These are phyloP conservation scores for Sylvietta virens DNA, from an alignment of 2,113 vertebrate species.

Conservation along the genomic window DNA sequence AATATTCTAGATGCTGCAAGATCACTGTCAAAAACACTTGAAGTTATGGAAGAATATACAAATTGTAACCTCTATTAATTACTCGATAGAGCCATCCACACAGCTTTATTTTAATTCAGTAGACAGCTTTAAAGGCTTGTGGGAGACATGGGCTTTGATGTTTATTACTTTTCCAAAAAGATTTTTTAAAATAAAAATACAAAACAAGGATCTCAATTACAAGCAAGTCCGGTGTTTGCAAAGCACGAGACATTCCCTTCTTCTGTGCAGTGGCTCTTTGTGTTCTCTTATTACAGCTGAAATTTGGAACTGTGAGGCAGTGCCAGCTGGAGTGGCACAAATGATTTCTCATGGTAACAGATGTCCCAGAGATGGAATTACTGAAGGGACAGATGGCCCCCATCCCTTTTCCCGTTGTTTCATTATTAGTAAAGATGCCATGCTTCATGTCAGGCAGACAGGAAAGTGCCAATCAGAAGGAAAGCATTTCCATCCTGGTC, in stretches of 20 bases:
- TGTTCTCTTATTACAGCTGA: neutral
- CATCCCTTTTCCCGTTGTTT: neutral
- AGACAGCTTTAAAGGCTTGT: neutral
- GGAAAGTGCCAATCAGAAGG: neutral
- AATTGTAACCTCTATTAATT: neutral
- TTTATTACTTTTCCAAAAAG: neutral
- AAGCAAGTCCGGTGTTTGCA: neutral
- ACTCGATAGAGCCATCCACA: neutral
- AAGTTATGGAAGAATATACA: neutral
- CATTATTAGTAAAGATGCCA: conserved; percentile 16
- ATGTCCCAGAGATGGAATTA: conserved; percentile 26
- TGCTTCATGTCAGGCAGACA: neutral
- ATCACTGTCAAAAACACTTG: neutral
- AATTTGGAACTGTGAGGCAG: neutral
- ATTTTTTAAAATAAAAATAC: neutral
- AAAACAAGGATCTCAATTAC: neutral
- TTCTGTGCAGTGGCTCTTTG: neutral
- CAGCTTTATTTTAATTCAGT: neutral
- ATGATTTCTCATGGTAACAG: conserved; percentile 24
- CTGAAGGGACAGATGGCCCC: conserved; percentile 43
- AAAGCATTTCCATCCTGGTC: neutral
- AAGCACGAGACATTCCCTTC: neutral
- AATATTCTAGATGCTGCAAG: neutral
- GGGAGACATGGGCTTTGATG: neutral
- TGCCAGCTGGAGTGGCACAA: conserved; percentile 53